A percentile compares a stretch with the other conserved stretches of the same genome.
Conservation (phyloP, 1,140 invertebrate species). For the Kradibia gibbosae region DNA sequence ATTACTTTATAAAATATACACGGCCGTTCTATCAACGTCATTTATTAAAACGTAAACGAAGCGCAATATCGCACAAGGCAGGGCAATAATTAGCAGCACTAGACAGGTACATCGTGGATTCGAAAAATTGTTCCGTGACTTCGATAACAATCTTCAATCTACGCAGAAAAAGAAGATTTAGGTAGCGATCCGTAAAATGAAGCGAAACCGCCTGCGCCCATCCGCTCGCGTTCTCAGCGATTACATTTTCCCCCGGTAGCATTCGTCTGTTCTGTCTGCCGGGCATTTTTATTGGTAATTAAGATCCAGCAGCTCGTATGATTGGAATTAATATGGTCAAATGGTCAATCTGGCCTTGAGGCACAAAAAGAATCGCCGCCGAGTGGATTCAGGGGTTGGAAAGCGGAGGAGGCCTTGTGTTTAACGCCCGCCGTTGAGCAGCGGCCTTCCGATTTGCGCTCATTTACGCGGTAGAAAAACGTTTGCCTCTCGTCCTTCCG, state of each 20-base stretch:
- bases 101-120: background rate
- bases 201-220: background rate
- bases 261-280: background rate
- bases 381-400: background rate
- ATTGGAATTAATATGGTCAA: conserved; percentile 72
- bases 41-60: background rate
- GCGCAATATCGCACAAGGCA: background rate
- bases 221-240: conserved; percentile 13
- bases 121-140: conserved; percentile 5
- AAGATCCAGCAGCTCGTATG: conserved; percentile 69
- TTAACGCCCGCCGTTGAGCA: background rate
- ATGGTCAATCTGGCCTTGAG: conserved; percentile 64
- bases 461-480: conserved; percentile 5
- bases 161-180: conserved; percentile 31
- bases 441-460: conserved; percentile 1
- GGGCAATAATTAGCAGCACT: background rate
- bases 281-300: conserved; percentile 71
- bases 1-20: background rate
- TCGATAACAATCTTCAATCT: background rate
- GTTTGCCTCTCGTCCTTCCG: background rate
- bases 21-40: background rate
- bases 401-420: too few species aligned
- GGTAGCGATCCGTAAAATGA: conserved; percentile 46
- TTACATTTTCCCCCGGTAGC: conserved; percentile 25
- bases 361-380: conserved; percentile 53